These are phyloP conservation scores for Malurus leucopterus DNA, from an alignment of 2,797 vertebrate genomes.

Conservation along the genomic window DNA sequence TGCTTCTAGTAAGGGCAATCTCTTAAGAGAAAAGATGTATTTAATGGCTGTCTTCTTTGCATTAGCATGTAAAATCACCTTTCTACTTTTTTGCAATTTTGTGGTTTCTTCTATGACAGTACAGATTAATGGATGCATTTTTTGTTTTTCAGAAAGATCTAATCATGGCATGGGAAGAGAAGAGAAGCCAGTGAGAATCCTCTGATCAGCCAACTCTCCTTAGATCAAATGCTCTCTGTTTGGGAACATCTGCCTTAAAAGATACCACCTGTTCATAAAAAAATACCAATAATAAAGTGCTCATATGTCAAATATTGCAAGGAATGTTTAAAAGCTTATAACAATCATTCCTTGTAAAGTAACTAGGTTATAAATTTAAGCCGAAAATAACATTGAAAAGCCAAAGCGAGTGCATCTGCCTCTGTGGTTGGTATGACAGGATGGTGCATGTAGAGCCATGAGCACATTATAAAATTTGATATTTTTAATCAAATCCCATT, in stretches of 20 bases:
- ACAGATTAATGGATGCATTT: slow-evolving; percentile 26
- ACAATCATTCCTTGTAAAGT: not conserved
- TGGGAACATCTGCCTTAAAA: slow-evolving; percentile 27
- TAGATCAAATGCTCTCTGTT: slow-evolving; percentile 1
- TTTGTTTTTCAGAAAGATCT: slow-evolving; percentile 13
- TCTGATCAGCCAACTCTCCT: slow-evolving; percentile 1
- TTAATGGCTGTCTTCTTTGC: not conserved
- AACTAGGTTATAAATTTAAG: not conserved
- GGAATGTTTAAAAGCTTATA: not conserved
- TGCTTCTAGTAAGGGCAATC: not conserved
- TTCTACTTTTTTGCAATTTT: not conserved
- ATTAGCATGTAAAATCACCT: not conserved
- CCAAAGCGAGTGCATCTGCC: not conserved
- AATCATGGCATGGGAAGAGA: not conserved
- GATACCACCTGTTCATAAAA: slow-evolving; percentile 5
- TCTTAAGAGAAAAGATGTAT: not conserved
- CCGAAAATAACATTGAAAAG: not conserved
- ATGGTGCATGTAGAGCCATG: not conserved
- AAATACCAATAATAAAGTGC: not conserved
- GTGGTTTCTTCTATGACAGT: not conserved
- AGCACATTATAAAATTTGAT: slow-evolving; percentile 29
- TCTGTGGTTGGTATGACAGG: not conserved
- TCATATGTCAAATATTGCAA: not conserved
- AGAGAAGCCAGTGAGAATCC: not conserved
- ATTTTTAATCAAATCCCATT: slow-evolving; percentile 59